Percentiles rank a stretch among this genome's conserved stretches.
phyloP scores from a whole-genome alignment of 2,797 vertebrate species.

The Bradypus variegatus region DNA sequence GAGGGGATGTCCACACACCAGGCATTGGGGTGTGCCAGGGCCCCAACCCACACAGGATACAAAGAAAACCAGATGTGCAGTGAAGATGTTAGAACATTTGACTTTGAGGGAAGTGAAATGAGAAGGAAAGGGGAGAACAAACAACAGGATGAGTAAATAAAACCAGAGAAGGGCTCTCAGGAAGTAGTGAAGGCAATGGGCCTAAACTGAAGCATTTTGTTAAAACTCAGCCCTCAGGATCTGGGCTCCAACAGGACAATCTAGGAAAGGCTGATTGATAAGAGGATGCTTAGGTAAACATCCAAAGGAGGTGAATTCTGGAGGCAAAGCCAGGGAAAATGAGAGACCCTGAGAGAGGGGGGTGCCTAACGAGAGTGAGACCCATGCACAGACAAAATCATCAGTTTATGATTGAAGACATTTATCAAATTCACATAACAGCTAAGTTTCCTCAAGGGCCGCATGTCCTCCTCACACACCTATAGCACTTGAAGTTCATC shows the following conservation, averaged over 20 bases:
- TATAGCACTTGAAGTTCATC: too few species aligned
- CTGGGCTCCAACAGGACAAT: neutral
- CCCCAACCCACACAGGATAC: neutral
- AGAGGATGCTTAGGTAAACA: neutral
- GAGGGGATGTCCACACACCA: accelerated
- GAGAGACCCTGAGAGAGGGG: neutral
- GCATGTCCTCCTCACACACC: too few species aligned
- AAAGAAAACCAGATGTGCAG: neutral
- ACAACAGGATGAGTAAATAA: neutral
- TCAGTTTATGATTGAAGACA: too few species aligned
- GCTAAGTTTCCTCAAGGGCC: too few species aligned
- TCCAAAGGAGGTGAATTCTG: neutral
- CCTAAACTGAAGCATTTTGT: neutral
- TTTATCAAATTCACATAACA: too few species aligned
- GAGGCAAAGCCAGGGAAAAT: accelerated
- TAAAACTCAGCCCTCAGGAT: neutral
- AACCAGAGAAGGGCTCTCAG: neutral
- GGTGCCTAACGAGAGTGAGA: too few species aligned
- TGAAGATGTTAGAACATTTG: neutral
- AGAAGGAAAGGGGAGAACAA: neutral
- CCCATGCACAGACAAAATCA: neutral
- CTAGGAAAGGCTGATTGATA: too few species aligned
- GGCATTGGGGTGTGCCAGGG: accelerated
- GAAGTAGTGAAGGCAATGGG: neutral
- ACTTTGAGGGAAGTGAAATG: neutral